Percentiles rank a stretch among this genome's conserved stretches.
Evolutionary conservation across 2,888 invertebrate genomes (phyloP).

Genomic region (Drosophila cognata): DNA sequence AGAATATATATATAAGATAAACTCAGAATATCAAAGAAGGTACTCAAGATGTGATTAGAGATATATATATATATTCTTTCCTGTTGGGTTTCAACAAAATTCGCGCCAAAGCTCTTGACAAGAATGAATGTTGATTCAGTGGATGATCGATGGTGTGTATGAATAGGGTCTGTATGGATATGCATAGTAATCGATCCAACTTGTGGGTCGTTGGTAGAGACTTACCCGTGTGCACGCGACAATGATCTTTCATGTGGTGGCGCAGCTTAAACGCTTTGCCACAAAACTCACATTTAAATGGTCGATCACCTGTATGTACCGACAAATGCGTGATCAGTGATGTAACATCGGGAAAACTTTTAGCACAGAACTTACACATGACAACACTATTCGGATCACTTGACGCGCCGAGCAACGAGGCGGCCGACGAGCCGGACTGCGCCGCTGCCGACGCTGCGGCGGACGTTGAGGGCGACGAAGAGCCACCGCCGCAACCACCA

Average conservation of each 20-base stretch:
- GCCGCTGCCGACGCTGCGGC: constrained; percentile 79
- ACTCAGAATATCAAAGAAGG: neutral
- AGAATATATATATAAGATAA: neutral
- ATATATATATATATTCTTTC: neutral
- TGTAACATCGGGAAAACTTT: constrained; percentile 95
- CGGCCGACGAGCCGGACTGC: constrained; percentile 81
- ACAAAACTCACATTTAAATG: constrained; percentile 97
- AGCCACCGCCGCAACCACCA: constrained; percentile 67
- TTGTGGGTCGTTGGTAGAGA: constrained; percentile 40
- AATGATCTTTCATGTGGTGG: constrained; percentile 97
- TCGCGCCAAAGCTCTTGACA: neutral
- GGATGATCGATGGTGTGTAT: neutral
- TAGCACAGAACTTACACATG: constrained; percentile 96
- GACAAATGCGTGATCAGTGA: constrained; percentile 94
- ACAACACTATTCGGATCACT: constrained; percentile 91
- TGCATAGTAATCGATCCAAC: constrained; percentile 18
- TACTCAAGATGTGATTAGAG: neutral
- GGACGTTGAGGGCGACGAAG: constrained; percentile 78
- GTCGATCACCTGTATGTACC: constrained; percentile 95
- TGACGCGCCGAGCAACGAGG: constrained; percentile 80
- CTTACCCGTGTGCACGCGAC: constrained; percentile 94
- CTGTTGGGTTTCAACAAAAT: neutral
- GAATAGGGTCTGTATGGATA: neutral
- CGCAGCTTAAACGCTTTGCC: constrained; percentile 96
- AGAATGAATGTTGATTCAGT: neutral